Conservation (phyloP, 2,888 invertebrate species). For the Erynnis tages region DNA sequence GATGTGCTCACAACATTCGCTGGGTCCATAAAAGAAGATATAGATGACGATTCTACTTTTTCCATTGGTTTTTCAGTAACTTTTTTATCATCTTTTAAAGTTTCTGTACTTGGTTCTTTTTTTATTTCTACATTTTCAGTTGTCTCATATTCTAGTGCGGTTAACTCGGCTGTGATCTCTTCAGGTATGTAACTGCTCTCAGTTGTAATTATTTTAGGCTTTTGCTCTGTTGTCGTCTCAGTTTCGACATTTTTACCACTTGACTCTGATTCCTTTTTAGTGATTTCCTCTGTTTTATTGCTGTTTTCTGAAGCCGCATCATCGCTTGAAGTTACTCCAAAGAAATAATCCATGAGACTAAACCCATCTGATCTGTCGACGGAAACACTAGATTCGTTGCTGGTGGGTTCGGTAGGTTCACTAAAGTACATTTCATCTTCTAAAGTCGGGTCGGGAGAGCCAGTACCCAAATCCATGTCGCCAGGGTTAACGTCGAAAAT, state of each 20-base stretch:
- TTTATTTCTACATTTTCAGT: conserved; percentile 33
- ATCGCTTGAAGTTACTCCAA: conserved; percentile 60
- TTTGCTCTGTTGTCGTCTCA: conserved; percentile 49
- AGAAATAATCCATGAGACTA: conserved; percentile 69
- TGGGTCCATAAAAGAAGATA: conserved; percentile 74
- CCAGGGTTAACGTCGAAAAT: conserved; percentile 45
- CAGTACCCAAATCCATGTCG: conserved; percentile 69
- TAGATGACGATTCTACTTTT: conserved; percentile 53
- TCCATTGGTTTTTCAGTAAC: conserved; percentile 35
- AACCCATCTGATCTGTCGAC: conserved; percentile 57
- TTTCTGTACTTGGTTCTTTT: conserved; percentile 1
- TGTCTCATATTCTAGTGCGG: conserved; percentile 28
- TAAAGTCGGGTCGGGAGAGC: conserved; percentile 60
- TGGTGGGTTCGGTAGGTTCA: conserved; percentile 53
- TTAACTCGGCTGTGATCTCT: conserved; percentile 57
- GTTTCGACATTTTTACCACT: conserved; percentile 32
- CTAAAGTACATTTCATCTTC: conserved; percentile 54
- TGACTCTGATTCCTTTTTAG: conserved; percentile 27
- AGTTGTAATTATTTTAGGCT: conserved; percentile 54
- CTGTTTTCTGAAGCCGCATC: conserved; percentile 35
- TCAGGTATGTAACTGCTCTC: conserved; percentile 67
- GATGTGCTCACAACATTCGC: conserved; percentile 85
- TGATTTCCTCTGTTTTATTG: conserved; percentile 39
- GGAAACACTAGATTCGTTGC: conserved; percentile 38
- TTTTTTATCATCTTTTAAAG: conserved; percentile 16